Base-by-base conservation (phyloP, 2,888 invertebrate genomes). In the Mimas tiliae region DNA sequence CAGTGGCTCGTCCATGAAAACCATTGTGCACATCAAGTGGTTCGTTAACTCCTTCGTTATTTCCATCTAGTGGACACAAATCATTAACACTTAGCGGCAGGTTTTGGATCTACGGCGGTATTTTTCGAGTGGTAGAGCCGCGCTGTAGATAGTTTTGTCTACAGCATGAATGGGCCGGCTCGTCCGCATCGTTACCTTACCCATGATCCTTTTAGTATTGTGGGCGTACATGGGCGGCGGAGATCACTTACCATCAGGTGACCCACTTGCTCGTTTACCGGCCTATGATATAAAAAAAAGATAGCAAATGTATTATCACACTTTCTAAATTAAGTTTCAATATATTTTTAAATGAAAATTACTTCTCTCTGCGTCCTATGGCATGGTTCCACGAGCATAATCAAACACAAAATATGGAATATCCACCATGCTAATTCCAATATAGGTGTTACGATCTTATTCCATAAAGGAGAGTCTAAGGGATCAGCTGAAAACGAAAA, bases 371-470 rank as follows among this genome's bases (percentile, higher is more conserved):
- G 77, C 11, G 90, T 84, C 42, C 78, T 75, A 66, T 94, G 91
- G 67, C 92, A 90, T 0, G 94, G 94, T 69, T 94, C 94, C 0
- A 94, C 84, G 9, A 93, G 74, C 21, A 93, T 73, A 9, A 91
- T 50, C 71, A 94, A 76, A 50, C 89, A 80, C 34, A 74, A 64
- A 3, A 82, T 66, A 68, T 94, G 94, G 34, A 86, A 80, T 9
- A 85, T 53, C 47, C 83, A 86, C 94, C 93, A 94, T 14, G 84
- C 69, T 6, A 81, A 38, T 66, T 93, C 90, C 38, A 90, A 71
- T 1, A 77, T 12, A 11, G 66, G 63, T 7, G 27, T n/a, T n/a
- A n/a, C 2, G 11, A 27, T 19, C 14, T 19, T 63, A 3, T 53
- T 9, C 42, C 27, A 48, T 1, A 11, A 6, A n/a, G 0, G 27